phyloP scores from a whole-genome alignment of 2,113 vertebrate species.

The Zosterops hypoxanthus region DNA sequence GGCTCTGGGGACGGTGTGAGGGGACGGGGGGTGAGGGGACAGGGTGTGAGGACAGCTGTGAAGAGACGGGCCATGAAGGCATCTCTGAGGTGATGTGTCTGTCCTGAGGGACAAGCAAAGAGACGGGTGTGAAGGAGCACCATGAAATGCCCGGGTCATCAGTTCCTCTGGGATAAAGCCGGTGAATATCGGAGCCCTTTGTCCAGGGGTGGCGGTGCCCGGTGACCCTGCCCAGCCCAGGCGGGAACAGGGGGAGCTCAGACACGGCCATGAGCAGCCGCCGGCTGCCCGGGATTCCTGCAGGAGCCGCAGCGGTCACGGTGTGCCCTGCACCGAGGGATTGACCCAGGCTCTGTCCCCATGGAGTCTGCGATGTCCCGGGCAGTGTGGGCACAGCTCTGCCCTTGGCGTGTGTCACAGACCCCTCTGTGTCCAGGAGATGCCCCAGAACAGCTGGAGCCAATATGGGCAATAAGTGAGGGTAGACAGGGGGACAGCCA shows the following conservation, averaged over 20 bases:
- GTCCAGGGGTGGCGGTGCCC: fast-evolving
- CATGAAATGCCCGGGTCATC: neutral
- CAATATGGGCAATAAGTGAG: neutral
- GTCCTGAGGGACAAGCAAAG: neutral
- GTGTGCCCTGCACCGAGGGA: neutral
- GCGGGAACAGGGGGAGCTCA: neutral
- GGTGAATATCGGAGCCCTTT: fast-evolving
- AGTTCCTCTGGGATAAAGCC: neutral
- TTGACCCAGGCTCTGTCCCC: fast-evolving
- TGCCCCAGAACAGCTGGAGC: neutral
- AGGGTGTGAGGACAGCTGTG: neutral
- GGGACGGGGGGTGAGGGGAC: neutral
- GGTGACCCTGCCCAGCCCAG: neutral
- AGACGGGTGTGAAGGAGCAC: fast-evolving
- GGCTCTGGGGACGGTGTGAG: neutral
- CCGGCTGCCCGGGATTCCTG: fast-evolving
- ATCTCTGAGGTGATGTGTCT: neutral
- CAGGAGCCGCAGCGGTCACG: neutral
- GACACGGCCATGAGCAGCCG: neutral
- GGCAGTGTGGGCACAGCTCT: neutral
- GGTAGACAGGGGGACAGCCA: neutral
- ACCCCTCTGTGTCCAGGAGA: fast-evolving
- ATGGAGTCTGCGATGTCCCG: fast-evolving
- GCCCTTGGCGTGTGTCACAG: neutral
- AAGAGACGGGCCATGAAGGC: neutral